phyloP scores from a whole-genome alignment of 2,888 invertebrate species.

The Coelogynopora nodosa region DNA sequence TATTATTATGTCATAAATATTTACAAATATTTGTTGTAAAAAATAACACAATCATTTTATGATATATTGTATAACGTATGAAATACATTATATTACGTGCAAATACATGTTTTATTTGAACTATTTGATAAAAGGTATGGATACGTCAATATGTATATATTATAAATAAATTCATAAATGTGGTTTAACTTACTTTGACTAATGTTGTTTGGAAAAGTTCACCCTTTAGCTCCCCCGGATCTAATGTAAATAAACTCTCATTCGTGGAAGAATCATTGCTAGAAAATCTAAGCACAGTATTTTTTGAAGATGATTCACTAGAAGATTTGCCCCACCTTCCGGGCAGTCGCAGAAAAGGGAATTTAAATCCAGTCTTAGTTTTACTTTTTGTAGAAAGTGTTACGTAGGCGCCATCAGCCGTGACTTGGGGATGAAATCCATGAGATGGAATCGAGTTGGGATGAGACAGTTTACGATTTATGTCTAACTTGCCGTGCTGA shows the following conservation, averaged over 20 bases:
- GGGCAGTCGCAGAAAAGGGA: neutral
- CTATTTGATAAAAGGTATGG: too few relatives aligned
- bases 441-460: neutral
- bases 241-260: neutral
- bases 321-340: neutral
- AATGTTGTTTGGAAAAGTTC: neutral
- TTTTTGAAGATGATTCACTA: neutral
- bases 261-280: neutral
- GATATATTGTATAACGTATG: too few relatives aligned
- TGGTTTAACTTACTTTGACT: neutral
- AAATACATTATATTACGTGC: too few relatives aligned
- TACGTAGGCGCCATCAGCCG: neutral
- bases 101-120: too few relatives aligned
- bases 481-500: neutral
- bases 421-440: neutral
- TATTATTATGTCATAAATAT: too few relatives aligned
- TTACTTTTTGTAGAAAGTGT: neutral
- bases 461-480: neutral
- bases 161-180: too few relatives aligned
- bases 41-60: too few relatives aligned
- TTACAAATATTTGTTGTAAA: too few relatives aligned
- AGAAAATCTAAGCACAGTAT: neutral
- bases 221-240: neutral
- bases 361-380: neutral
- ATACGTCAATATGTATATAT: too few relatives aligned